A percentile compares a stretch with the other conserved stretches of the same genome.
Evolutionary conservation across 2,888 invertebrate species (phyloP).

Genomic region (Eristalis arbustorum): DNA sequence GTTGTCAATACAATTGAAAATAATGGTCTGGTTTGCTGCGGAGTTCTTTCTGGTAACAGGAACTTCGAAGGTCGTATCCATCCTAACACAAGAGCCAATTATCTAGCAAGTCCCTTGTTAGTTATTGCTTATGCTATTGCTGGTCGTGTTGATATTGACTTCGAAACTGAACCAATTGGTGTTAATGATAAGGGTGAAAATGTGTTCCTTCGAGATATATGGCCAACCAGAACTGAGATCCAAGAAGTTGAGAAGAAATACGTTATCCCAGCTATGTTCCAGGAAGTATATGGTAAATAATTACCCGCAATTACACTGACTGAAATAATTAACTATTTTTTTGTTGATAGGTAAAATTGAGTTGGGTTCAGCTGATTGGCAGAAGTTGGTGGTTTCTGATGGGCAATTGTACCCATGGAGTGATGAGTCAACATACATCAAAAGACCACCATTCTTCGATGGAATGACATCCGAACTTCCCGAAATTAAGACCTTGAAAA

Average conservation of each 20-base stretch:
- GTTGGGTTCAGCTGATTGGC: slow-evolving; percentile 92
- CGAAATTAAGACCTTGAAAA: slow-evolving; percentile 82
- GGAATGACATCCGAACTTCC: slow-evolving; percentile 85
- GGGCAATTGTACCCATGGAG: slow-evolving; percentile 96
- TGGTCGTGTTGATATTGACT: slow-evolving; percentile 96
- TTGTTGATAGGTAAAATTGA: slow-evolving; percentile 87
- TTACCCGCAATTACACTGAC: background rate
- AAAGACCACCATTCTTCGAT: slow-evolving; percentile 97
- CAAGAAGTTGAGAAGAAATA: slow-evolving; percentile 92
- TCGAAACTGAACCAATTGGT: slow-evolving; percentile 91
- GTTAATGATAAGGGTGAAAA: slow-evolving; percentile 85
- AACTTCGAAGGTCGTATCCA: slow-evolving; percentile 99
- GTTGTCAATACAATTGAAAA: slow-evolving; percentile 96
- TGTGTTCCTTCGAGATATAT: slow-evolving; percentile 95
- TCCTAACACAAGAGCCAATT: slow-evolving; percentile 97
- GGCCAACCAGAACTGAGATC: slow-evolving; percentile 96
- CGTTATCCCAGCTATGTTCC: slow-evolving; percentile 98
- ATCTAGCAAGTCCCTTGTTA: slow-evolving; percentile 96
- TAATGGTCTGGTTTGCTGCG: slow-evolving; percentile 96
- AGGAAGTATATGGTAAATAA: slow-evolving; percentile 83
- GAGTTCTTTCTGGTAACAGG: slow-evolving; percentile 97
- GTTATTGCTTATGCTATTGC: slow-evolving; percentile 99
- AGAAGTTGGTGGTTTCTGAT: slow-evolving; percentile 87
- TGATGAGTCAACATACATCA: slow-evolving; percentile 94
- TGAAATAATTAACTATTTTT: background rate